Base-by-base conservation (phyloP, 2,113 vertebrate species). In the Barbus barbus region DNA sequence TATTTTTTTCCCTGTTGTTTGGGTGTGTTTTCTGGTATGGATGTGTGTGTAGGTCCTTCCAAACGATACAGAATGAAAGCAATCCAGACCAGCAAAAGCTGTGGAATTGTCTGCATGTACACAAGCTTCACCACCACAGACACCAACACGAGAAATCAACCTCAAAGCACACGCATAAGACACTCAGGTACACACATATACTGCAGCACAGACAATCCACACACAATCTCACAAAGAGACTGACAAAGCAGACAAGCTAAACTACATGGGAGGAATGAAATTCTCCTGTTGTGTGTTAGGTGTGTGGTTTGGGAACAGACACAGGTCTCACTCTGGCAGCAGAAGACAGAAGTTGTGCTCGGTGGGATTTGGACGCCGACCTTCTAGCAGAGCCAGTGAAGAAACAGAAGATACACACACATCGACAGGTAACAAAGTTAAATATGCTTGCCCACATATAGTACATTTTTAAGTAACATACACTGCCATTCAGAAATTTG, bases 71-170 rank as follows among this genome's bases (percentile, higher is more conserved):
- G 96, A 85, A 93, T 96, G 89, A 97, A 97, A 92, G 97, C 97
- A 0, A 90, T 97, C 86, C 97, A 99, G 93, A 98, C 97, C 61
- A 99, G 97, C 90, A 99, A 97, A 90, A 95, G 95, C 63, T 98
- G 96, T 87, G 96, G 95, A n/a, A 95, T 96, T 81, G 92, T 95
- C 80, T 97, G 96, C 85, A 94, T 95, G 86, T 99, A 97, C 91
- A 99, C 97, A 2, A 91, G 92, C 86, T 94, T 96, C 28, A 92
- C 95, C 44, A 94, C 96, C 0, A 92, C 96, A 26, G 95, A 98
- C 0, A 81, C 89, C n/a, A 89, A 88, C 87, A 90, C 93, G 0
- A 93, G 91, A 61, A 94, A 94, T 5, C 63, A 89, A 85, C 20
- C 82, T 95, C 44, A 83, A 91, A 0, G 63, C 61, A 91, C 91